Percentiles rank a stretch among this genome's conserved stretches.
Evolutionary conservation across 2,113 vertebrate genomes (phyloP).

Genomic region (Oostethus manadensis): DNA sequence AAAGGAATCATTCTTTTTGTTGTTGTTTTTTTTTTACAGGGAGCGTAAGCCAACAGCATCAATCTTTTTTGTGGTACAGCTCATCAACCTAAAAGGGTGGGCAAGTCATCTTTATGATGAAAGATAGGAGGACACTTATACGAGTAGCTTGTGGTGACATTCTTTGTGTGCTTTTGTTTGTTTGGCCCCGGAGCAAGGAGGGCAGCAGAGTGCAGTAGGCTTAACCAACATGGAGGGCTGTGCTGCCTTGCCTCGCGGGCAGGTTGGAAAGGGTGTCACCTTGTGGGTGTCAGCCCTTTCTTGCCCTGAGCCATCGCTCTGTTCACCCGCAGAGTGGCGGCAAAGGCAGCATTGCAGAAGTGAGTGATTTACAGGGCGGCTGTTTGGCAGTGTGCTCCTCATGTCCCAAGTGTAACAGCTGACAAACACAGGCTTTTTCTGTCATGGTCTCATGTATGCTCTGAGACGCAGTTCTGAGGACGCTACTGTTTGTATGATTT

Average conservation of each 20-base stretch:
- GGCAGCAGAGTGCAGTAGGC: conserved; percentile 13
- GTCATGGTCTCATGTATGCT: conserved; percentile 57
- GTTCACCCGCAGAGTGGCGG: conserved; percentile 30
- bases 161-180: conserved; percentile 27
- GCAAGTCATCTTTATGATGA: conserved; percentile 57
- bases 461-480: conserved; percentile 54
- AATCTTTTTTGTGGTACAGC: conserved; percentile 55
- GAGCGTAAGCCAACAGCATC: conserved; percentile 46
- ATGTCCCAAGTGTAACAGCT: conserved; percentile 56
- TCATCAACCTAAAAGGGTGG: conserved; percentile 48
- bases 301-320: conserved; percentile 20
- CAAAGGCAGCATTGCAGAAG: conserved; percentile 53
- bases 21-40: conserved; percentile 34
- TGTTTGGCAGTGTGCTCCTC: conserved; percentile 50
- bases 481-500: conserved; percentile 52
- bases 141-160: conserved; percentile 26
- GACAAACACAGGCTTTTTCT: conserved; percentile 67
- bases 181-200: conserved; percentile 33
- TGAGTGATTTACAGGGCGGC: conserved; percentile 71
- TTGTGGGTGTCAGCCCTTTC: conserved; percentile 31
- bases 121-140: conserved; percentile 35
- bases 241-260: conserved; percentile 9
- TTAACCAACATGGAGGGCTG: conserved; percentile 12
- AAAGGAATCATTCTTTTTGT: conserved; percentile 56
- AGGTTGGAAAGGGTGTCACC: conserved; percentile 12